Conservation (phyloP, 2,888 invertebrate genomes). For the Calameuta pallipes region DNA sequence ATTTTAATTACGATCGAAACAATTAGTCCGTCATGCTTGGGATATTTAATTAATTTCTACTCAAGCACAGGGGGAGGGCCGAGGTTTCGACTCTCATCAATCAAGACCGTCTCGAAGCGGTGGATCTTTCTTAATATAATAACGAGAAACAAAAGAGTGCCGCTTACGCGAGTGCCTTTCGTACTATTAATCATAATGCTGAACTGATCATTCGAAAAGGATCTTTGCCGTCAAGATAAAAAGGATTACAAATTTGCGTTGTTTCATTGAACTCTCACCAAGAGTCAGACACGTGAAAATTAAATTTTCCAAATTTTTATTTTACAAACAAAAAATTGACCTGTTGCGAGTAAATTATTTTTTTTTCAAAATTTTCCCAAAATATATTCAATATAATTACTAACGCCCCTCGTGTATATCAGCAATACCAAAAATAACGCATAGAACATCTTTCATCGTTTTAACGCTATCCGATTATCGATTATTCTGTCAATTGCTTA, state of each 20-base stretch:
- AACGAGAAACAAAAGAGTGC: not conserved
- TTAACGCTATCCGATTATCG: not conserved
- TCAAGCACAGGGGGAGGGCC: not conserved
- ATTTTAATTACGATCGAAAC: not conserved
- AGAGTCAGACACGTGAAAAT: not conserved
- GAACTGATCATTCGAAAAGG: not conserved
- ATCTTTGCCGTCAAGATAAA: not conserved
- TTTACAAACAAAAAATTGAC: not conserved
- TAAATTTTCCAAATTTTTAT: not conserved
- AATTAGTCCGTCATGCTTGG: not conserved
- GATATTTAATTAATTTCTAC: not conserved
- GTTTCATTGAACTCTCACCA: not conserved
- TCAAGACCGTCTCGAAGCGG: not conserved
- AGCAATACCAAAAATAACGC: not conserved
- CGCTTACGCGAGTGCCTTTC: not conserved
- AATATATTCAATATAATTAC: not conserved
- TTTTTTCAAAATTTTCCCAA: not conserved
- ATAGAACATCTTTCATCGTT: not conserved
- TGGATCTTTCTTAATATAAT: not conserved
- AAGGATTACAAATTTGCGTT: not conserved
- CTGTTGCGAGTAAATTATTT: too few species aligned
- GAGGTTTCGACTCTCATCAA: not conserved
- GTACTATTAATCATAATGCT: not conserved
- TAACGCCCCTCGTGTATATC: not conserved
- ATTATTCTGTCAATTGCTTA: not conserved